A percentile compares a stretch with the other conserved stretches of the same genome.
Evolutionary conservation across 2,113 vertebrate species (phyloP).

Genomic region (Neogale vison): DNA sequence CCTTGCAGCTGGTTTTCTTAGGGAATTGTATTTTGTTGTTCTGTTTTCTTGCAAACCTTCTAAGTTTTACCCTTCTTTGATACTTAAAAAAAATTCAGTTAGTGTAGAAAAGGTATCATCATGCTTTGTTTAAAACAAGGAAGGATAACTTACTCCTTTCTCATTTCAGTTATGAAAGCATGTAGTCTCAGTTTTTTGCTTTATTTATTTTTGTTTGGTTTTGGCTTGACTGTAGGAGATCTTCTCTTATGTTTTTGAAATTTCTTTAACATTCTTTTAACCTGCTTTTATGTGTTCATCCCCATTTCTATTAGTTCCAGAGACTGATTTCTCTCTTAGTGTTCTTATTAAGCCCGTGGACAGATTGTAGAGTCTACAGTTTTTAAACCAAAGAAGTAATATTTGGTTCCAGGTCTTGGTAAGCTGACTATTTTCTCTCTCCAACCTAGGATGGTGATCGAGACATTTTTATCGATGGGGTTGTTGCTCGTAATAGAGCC

Average conservation of each 20-base stretch:
- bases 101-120: neutral
- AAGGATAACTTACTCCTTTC: neutral
- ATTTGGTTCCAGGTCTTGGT: neutral
- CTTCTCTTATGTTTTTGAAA: neutral
- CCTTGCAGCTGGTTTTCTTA: neutral
- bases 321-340: neutral
- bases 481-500: constrained; percentile 94
- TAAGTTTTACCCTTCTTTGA: neutral
- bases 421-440: constrained; percentile 48
- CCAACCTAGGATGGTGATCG: constrained; percentile 88
- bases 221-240: neutral
- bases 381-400: constrained; percentile 1
- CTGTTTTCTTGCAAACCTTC: neutral
- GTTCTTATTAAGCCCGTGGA: neutral
- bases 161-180: constrained; percentile 5
- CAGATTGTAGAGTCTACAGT: neutral
- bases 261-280: neutral
- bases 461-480: constrained; percentile 97
- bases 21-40: neutral
- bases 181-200: neutral
- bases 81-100: neutral
- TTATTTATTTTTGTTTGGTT: neutral
- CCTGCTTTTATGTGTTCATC: neutral
- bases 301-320: neutral
- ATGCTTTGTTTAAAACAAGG: constrained; percentile 24